phyloP scores from a whole-genome alignment of 2,888 invertebrate genomes.

The Drosophila lutescens region DNA sequence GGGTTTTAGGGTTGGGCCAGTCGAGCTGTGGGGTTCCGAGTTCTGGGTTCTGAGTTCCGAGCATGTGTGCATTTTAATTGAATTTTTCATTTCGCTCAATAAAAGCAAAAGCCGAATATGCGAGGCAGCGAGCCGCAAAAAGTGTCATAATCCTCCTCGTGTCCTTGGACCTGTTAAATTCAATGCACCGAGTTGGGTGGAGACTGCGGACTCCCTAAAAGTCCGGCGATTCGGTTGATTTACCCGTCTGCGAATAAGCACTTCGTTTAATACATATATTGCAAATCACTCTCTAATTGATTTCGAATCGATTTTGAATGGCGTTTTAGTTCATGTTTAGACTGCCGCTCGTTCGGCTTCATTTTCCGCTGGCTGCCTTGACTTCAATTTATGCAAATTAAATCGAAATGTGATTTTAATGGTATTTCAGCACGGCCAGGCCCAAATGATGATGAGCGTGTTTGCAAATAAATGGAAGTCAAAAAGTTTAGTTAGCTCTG shows the following conservation, averaged over 20 bases:
- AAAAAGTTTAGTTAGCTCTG: slow-evolving; percentile 32
- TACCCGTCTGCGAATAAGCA: slow-evolving; percentile 21
- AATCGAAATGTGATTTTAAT: slow-evolving; percentile 72
- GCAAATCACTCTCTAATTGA: slow-evolving; percentile 64
- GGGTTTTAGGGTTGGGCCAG: slow-evolving; percentile 11
- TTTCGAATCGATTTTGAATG: slow-evolving; percentile 66
- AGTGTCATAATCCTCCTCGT: slow-evolving; percentile 61
- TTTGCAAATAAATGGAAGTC: slow-evolving; percentile 36
- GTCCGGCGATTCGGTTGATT: slow-evolving; percentile 37
- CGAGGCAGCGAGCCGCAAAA: slow-evolving; percentile 57
- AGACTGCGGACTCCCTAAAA: slow-evolving; percentile 1
- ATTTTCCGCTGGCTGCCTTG: slow-evolving; percentile 26
- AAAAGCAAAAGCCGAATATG: slow-evolving; percentile 70
- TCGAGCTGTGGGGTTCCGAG: slow-evolving; percentile 8
- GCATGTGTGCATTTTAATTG: slow-evolving; percentile 71
- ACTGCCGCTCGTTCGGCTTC: slow-evolving; percentile 12
- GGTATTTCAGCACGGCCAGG: slow-evolving; percentile 44
- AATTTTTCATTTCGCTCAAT: slow-evolving; percentile 73
- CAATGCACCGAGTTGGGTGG: not conserved
- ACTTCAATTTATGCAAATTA: slow-evolving; percentile 66
- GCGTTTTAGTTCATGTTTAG: slow-evolving; percentile 31
- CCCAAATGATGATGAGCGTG: slow-evolving; percentile 38
- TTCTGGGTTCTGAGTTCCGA: not conserved
- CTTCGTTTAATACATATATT: slow-evolving; percentile 37
- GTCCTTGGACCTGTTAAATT: slow-evolving; percentile 22